Evolutionary conservation across 2,888 invertebrate genomes (phyloP).

Genomic region (Idaea biselata): DNA sequence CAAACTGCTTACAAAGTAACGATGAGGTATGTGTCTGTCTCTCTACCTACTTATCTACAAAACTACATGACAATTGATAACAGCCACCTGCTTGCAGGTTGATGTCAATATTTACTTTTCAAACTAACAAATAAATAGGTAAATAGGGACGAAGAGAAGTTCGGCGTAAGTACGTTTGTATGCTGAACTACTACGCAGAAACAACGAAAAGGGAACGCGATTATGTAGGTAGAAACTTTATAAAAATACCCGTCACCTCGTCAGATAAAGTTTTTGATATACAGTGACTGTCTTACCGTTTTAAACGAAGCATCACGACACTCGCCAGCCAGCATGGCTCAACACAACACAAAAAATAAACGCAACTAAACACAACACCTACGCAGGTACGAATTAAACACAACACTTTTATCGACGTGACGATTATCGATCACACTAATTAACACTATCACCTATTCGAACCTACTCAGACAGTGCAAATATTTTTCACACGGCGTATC

Average conservation of each 20-base stretch:
- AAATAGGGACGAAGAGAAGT: not conserved
- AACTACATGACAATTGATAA: not conserved
- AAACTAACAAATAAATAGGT: not conserved
- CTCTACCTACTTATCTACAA: not conserved
- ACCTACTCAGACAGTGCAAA: slow-evolving; percentile 37
- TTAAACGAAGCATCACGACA: not conserved
- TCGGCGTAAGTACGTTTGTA: not conserved
- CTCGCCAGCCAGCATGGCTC: slow-evolving; percentile 2
- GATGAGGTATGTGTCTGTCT: not conserved
- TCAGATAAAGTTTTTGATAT: not conserved
- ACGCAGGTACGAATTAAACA: slow-evolving; percentile 27
- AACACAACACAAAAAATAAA: slow-evolving; percentile 7
- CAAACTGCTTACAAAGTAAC: not conserved
- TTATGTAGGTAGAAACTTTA: no score
- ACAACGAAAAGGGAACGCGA: not conserved
- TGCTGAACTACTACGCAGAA: not conserved
- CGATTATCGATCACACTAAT: slow-evolving; percentile 37
- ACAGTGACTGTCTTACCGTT: not conserved
- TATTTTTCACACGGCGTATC: slow-evolving; percentile 62
- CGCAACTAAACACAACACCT: slow-evolving; percentile 36
- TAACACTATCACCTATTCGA: slow-evolving; percentile 33
- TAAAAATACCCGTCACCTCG: not conserved
- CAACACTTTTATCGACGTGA: slow-evolving; percentile 26
- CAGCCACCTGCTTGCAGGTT: slow-evolving; percentile 1
- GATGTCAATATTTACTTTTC: not conserved